Conservation (phyloP, 2,888 invertebrate species). For the Conomelus anceps region DNA sequence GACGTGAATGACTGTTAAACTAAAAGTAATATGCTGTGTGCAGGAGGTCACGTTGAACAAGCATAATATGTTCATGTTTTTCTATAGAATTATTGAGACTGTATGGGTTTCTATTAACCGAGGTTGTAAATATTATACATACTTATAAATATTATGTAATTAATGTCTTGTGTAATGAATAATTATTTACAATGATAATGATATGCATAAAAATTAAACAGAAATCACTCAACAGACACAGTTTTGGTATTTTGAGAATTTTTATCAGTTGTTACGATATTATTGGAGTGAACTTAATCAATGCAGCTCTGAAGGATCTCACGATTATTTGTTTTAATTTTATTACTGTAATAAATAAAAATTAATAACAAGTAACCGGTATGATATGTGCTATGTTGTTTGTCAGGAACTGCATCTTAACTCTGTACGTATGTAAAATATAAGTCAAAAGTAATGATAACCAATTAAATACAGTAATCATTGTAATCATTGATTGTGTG, state of each 20-base stretch:
- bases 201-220: neutral
- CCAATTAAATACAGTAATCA: neutral
- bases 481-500: neutral
- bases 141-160: neutral
- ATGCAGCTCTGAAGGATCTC: neutral
- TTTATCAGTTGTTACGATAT: neutral
- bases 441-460: neutral
- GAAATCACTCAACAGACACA: neutral
- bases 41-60: neutral
- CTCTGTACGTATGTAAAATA: neutral
- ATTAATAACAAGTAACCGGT: neutral
- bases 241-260: neutral
- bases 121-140: neutral
- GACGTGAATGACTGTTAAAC: neutral
- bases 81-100: neutral
- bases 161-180: neutral
- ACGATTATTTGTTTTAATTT: neutral
- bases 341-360: neutral
- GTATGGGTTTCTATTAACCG: neutral
- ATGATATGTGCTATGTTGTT: neutral
- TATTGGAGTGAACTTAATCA: neutral
- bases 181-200: neutral
- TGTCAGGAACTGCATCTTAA: neutral
- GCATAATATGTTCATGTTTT: neutral
- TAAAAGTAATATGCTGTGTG: neutral